A percentile compares a stretch with the other conserved stretches of the same genome.
Conservation (phyloP, 2,113 vertebrate genomes). For the Rhegmatorhina hoffmannsi region DNA sequence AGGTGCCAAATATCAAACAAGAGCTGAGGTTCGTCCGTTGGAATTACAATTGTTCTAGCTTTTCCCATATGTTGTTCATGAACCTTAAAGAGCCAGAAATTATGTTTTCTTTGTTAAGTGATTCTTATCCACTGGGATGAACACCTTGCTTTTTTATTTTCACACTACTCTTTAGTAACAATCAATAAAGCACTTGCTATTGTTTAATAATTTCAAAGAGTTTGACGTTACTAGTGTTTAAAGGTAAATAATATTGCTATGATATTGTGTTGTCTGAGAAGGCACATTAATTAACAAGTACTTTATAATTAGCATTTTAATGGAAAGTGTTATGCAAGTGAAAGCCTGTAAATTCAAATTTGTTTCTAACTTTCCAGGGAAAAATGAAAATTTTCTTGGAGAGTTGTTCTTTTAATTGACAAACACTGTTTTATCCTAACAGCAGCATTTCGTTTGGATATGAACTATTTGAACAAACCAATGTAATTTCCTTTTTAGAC, state of each 20-base stretch:
- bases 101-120: not conserved
- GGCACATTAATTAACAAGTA: not conserved
- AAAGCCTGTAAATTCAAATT: not conserved
- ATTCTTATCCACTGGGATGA: not conserved
- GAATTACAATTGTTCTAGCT: not conserved
- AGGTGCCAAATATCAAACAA: not conserved
- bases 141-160: not conserved
- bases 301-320: not conserved
- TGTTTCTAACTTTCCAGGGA: not conserved
- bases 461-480: not conserved
- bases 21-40: not conserved
- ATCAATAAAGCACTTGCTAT: not conserved
- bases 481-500: not conserved
- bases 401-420: not conserved
- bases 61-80: not conserved
- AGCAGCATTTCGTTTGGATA: not conserved
- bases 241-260: not conserved
- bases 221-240: not conserved
- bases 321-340: not conserved
- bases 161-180: not conserved
- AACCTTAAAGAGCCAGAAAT: not conserved
- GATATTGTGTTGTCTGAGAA: not conserved
- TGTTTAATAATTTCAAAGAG: not conserved
- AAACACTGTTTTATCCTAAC: not conserved
- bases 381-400: not conserved